These are phyloP conservation scores for Drosophila macrothrix DNA, from an alignment of 2,888 invertebrate genomes.

Conservation along the genomic window DNA sequence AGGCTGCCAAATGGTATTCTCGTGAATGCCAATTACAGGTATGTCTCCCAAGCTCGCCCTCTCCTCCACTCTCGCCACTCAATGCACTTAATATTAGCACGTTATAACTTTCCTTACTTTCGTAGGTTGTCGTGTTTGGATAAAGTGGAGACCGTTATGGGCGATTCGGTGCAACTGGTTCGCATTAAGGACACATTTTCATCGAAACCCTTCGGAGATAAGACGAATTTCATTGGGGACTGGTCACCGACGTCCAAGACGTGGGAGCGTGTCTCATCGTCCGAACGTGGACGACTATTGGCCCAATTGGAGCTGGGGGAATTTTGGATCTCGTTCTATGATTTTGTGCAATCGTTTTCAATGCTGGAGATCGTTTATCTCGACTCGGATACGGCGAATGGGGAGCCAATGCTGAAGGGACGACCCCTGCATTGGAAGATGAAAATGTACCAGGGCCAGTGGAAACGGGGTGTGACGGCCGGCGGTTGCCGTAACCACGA, in stretches of 20 bases:
- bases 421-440: conserved; percentile 93
- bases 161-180: conserved; percentile 90
- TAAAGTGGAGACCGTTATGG: conserved; percentile 89
- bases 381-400: conserved; percentile 93
- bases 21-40: conserved; percentile 91
- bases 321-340: conserved; percentile 93
- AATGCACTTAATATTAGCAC: not conserved
- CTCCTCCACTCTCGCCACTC: not conserved
- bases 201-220: conserved; percentile 86
- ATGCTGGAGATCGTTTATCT: conserved; percentile 94
- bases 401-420: conserved; percentile 91
- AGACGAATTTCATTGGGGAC: conserved; percentile 89
- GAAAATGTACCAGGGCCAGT: conserved; percentile 93
- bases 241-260: conserved; percentile 89
- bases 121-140: conserved; percentile 81
- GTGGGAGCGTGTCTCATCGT: conserved; percentile 91
- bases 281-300: conserved; percentile 90
- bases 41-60: not conserved
- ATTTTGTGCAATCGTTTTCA: conserved; percentile 93
- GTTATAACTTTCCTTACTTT: not conserved
- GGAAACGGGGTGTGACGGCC: conserved; percentile 94
- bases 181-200: conserved; percentile 89
- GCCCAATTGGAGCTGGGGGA: conserved; percentile 89
- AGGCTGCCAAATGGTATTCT: conserved; percentile 89
- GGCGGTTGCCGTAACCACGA: conserved; percentile 96